Base-by-base conservation (phyloP, 1,140 invertebrate species). In the Frieseomelitta varia region DNA sequence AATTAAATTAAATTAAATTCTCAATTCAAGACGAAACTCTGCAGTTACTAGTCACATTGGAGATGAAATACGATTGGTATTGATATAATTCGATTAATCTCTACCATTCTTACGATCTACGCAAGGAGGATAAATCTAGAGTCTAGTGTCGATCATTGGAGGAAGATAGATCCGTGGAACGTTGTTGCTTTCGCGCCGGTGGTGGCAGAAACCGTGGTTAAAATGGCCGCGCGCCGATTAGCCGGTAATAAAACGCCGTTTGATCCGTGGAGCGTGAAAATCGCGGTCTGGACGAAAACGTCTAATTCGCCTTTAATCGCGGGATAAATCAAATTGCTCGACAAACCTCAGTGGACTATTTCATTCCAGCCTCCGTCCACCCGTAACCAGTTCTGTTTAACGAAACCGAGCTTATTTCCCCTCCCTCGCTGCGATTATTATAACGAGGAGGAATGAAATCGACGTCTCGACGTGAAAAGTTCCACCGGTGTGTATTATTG, bases 261-360 rank as follows among this genome's bases (percentile, higher is more conserved):
- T 63, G 51, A 63, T 81, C 79, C 27, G 79, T 74, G 39, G 69
- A 81, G 79, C 79, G 79, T 81, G 79, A 81, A 74, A 81, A 74
- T 39, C 69, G 39, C 30, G 8, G 39, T 8, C 39, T 19, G 27
- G 56, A n/a, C 69, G 69, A 74, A 67, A 58, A 81, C 79, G n/a
- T 73, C 51, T 53, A 74, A 81, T 81, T 74, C 71, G 39, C 56
- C 24, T 53, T 56, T 12, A 53, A 63, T 81, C 69, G 56, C 11
- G 21, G 39, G 19, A 81, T 81, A 74, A 81, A 81, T 81, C 79
- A 74, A 53, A 81, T 81, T 81, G 74, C 47, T 58, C 56, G 4
- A 61, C 53, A 73, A 53, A 27, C 61, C 17, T 47, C 56, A 12
- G 1, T 47, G 12, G 24, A 27, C 51, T 19, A 39, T 51, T 61